These are phyloP conservation scores for Rhyacophila evoluta DNA, from an alignment of 2,888 invertebrate genomes.

Conservation along the genomic window DNA sequence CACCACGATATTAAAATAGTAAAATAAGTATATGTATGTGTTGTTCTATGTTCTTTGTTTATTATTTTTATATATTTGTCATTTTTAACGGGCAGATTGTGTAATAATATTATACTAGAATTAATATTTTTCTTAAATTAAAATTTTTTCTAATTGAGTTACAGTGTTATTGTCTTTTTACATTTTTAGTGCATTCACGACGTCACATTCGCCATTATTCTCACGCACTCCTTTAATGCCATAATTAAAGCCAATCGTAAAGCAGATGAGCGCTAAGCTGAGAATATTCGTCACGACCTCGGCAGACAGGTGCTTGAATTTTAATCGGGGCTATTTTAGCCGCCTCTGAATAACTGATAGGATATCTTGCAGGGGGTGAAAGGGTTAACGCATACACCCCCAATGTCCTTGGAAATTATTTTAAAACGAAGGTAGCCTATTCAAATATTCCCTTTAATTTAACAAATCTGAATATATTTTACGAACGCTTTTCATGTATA, in stretches of 20 bases:
- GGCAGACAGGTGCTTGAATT: slow-evolving; percentile 7
- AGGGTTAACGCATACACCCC: background rate
- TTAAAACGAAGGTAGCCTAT: background rate
- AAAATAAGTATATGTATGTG: too few relatives aligned
- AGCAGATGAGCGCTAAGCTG: background rate
- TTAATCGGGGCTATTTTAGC: slow-evolving; percentile 14
- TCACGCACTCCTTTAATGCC: background rate
- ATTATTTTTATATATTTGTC: too few relatives aligned
- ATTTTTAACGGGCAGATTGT: too few relatives aligned
- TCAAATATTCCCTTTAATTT: background rate
- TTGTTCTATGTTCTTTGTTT: too few relatives aligned
- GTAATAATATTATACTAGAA: too few relatives aligned
- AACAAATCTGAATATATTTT: too few relatives aligned
- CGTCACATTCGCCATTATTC: background rate
- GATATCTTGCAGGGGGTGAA: background rate
- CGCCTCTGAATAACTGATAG: slow-evolving; percentile 7
- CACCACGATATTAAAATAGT: too few relatives aligned
- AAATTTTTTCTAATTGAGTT: too few relatives aligned
- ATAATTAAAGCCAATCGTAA: slow-evolving; percentile 22
- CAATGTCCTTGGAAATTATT: background rate
- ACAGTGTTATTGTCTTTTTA: too few relatives aligned
- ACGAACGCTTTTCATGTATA: too few relatives aligned
- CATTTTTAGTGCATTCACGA: background rate
- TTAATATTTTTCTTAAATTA: too few relatives aligned
- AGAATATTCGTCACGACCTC: slow-evolving; percentile 12